phyloP scores from a whole-genome alignment of 2,797 vertebrate genomes.

The Brotula barbata region DNA sequence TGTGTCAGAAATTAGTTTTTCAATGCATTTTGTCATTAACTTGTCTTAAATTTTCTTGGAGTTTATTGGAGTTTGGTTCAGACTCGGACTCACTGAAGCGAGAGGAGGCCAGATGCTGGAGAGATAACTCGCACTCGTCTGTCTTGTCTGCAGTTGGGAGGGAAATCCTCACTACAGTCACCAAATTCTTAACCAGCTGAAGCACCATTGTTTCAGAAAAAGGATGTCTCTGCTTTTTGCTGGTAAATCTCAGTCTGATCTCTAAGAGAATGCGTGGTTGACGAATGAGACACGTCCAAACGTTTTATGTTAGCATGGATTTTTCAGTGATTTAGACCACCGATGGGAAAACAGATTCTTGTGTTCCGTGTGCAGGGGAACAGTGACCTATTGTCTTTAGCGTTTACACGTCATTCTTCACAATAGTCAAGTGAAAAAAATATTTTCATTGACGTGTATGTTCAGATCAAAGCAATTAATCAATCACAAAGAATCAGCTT shows the following conservation, averaged over 20 bases:
- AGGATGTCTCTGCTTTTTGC: background rate
- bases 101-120: slow-evolving; percentile 53
- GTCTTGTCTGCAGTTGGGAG: slow-evolving; percentile 20
- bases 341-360: too few relatives aligned
- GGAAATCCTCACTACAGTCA: slow-evolving; percentile 15
- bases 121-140: slow-evolving; percentile 14
- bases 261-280: background rate
- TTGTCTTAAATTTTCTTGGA: slow-evolving; percentile 46
- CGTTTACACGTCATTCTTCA: background rate
- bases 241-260: background rate
- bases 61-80: slow-evolving; percentile 51
- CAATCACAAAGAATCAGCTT: too few relatives aligned
- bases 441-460: background rate
- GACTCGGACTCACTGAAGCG: slow-evolving; percentile 29
- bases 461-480: too few relatives aligned
- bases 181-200: slow-evolving; percentile 17
- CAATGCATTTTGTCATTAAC: slow-evolving; percentile 25
- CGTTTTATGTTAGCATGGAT: background rate
- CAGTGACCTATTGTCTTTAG: background rate
- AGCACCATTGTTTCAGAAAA: slow-evolving; percentile 15
- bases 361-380: too few relatives aligned
- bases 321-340: too few relatives aligned
- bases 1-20: slow-evolving; percentile 24
- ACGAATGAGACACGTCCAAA: background rate
- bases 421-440: background rate